phyloP scores from a whole-genome alignment of 2,888 invertebrate species.

The Plusia festucae region DNA sequence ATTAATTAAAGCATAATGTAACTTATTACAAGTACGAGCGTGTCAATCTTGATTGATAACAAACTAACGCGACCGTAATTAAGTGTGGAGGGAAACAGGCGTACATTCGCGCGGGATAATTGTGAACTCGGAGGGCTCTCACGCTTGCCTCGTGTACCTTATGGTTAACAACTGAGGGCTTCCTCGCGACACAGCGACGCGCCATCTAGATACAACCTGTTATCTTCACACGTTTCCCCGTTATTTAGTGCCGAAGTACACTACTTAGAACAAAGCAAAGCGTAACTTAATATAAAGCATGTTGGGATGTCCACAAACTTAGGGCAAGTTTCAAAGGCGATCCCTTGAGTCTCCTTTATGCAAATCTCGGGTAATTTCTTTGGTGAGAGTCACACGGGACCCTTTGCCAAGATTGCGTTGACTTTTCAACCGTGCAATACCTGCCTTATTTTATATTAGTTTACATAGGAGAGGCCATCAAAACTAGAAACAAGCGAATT shows the following conservation, averaged over 20 bases:
- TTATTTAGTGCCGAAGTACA: conserved; percentile 69
- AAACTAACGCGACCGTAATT: conserved; percentile 47
- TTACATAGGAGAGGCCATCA: conserved; percentile 62
- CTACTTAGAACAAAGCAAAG: conserved; percentile 74
- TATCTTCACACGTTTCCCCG: conserved; percentile 66
- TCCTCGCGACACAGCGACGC: conserved; percentile 18
- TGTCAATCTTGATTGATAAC: conserved; percentile 53
- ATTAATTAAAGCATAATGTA: conserved; percentile 46
- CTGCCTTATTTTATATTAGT: conserved; percentile 72
- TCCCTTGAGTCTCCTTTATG: conserved; percentile 86
- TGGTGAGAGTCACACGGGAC: conserved; percentile 82
- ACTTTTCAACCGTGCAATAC: conserved; percentile 75
- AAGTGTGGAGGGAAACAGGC: conserved; percentile 24
- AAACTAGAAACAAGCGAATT: conserved; percentile 50
- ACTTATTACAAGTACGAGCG: conserved; percentile 45
- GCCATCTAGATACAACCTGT: conserved; percentile 56
- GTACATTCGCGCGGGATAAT: conserved; percentile 35
- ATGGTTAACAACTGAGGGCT: conserved; percentile 32
- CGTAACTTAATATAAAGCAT: conserved; percentile 83
- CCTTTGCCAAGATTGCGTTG: conserved; percentile 82
- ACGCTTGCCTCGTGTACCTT: conserved; percentile 31
- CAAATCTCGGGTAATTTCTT: conserved; percentile 86
- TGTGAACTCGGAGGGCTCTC: conserved; percentile 37
- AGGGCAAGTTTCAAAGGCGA: conserved; percentile 82
- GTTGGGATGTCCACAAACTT: conserved; percentile 83